Base-by-base conservation (phyloP, 2,113 vertebrate species). In the Panthera uncia region DNA sequence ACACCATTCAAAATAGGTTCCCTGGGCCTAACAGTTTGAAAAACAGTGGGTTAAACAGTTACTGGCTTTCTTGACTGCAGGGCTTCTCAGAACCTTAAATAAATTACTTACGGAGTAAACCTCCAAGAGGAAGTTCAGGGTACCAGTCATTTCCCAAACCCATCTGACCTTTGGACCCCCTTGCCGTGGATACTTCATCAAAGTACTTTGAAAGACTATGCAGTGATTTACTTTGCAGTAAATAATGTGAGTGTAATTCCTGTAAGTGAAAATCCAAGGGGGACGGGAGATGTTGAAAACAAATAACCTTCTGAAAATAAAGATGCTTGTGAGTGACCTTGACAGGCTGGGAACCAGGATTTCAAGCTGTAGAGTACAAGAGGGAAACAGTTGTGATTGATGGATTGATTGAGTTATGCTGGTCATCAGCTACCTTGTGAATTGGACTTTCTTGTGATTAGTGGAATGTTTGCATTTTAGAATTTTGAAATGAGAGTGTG, bases 221-320 rank as follows among this genome's bases (percentile, higher is more conserved):
- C 7, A 7, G 10, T 89, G 45, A 66, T 97, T 85, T 69, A 84
- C 82, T 97, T 80, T 83, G 86, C 94, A 95, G 27, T 92, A 96
- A 94, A 81, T 78, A 89, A 88, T 94, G 9, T 25, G 31, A 55
- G 7, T 91, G 29, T 86, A 45, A 84, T 97, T 97, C 82, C 79
- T 94, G 45, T 94, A 89, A 89, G 78, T 87, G 61, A 74, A 97
- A 96, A 61, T 93, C 81, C 81, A 76, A 79, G 29, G 55, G 16
- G 89, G 73, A 48, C 0, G 23, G 48, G 25, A 79, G 76, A 78
- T 96, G 65, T 57, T 69, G 68, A 82, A 86, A 96, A n/a, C n/a
- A 93, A 94, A 91, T 41, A 52, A 12, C 15, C 21, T 73, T 5
- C 50, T 50, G 86, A 61, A 48, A 68, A 25, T 38, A 36, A 93